Evolutionary conservation across 2,113 vertebrate species (phyloP).

Genomic region (Gymnogyps californianus): DNA sequence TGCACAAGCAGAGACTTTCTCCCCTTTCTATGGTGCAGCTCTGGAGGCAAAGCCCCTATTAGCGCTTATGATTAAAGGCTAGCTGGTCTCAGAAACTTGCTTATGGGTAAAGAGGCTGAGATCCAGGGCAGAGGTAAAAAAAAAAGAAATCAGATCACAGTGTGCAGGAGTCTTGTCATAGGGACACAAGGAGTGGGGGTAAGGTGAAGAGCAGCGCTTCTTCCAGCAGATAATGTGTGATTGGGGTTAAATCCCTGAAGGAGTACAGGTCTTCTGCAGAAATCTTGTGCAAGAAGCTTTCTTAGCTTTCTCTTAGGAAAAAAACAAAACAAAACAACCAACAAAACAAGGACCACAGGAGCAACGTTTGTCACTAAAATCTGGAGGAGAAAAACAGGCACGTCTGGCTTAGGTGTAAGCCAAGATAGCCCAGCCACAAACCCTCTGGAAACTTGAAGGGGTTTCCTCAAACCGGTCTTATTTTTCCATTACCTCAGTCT

Average conservation of each 20-base stretch:
- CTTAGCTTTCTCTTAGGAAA: not conserved
- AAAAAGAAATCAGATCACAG: no score
- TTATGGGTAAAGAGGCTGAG: not conserved
- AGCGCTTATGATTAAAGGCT: not conserved
- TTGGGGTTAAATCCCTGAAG: not conserved
- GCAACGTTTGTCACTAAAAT: not conserved
- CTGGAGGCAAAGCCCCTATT: not conserved
- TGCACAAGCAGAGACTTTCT: not conserved
- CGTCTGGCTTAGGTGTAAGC: not conserved
- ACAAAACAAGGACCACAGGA: not conserved
- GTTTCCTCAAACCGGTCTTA: not conserved
- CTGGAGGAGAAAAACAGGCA: not conserved
- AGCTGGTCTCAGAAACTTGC: not conserved
- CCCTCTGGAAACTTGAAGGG: not conserved
- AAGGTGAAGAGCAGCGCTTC: not conserved
- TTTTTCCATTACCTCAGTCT: not conserved
- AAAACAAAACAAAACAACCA: no score
- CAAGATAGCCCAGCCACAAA: not conserved
- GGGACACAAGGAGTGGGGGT: fast-evolving
- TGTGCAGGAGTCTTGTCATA: not conserved
- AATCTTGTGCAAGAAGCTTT: not conserved
- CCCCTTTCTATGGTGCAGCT: not conserved
- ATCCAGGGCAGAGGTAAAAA: not conserved
- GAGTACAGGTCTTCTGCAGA: not conserved
- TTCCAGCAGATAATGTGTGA: not conserved